phyloP scores from a whole-genome alignment of 2,797 vertebrate genomes.

The Sebastes iracundus region DNA sequence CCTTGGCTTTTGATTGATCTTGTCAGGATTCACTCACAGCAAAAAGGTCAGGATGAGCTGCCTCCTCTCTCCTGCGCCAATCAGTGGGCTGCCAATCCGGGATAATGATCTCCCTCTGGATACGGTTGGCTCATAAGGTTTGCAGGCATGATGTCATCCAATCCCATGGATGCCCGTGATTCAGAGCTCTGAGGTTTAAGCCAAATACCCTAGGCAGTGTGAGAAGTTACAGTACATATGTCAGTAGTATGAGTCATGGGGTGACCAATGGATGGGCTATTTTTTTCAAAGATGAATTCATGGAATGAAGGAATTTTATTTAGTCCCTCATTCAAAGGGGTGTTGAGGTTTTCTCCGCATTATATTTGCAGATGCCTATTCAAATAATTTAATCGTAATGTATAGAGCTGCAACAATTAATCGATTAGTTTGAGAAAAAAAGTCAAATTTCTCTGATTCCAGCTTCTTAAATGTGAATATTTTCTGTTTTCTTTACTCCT shows the following conservation, averaged over 20 bases:
- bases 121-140: slow-evolving; percentile 64
- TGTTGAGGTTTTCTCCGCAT: neutral
- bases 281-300: slow-evolving; percentile 7
- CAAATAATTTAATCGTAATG: neutral
- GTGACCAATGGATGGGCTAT: neutral
- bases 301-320: neutral
- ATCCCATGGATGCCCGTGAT: slow-evolving; percentile 41
- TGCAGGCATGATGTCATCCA: slow-evolving; percentile 58
- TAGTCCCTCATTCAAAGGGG: neutral
- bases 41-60: slow-evolving; percentile 69
- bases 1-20: slow-evolving; percentile 73
- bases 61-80: slow-evolving; percentile 64
- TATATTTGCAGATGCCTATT: neutral
- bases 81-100: slow-evolving; percentile 61
- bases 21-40: slow-evolving; percentile 68
- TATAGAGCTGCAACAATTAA: neutral
- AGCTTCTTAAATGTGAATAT: no score
- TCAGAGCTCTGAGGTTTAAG: slow-evolving; percentile 43
- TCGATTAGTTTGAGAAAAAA: no score
- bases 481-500: no score
- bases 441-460: no score
- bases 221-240: slow-evolving; percentile 54
- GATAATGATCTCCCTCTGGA: slow-evolving; percentile 71
- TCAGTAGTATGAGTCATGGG: slow-evolving; percentile 50
- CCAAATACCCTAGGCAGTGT: slow-evolving; percentile 35